These are phyloP conservation scores for Paelopatides confundens DNA, from an alignment of 53 echinoderm and acorn worm genomes.

Conservation along the genomic window DNA sequence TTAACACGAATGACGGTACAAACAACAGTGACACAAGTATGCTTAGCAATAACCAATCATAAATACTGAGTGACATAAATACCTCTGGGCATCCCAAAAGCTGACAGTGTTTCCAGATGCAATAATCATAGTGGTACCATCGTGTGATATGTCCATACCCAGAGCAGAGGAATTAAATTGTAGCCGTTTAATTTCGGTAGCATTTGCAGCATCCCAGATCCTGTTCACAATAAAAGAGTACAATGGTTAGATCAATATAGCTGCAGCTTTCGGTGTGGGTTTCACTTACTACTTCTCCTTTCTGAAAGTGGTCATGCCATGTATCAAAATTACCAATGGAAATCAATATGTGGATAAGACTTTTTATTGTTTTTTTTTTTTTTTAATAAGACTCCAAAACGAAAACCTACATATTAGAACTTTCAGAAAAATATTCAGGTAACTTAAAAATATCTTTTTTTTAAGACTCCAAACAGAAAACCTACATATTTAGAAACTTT, in stretches of 20 bases:
- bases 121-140: constrained; percentile 75
- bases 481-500: too few relatives aligned
- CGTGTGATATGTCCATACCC: constrained; percentile 76
- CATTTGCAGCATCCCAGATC: constrained; percentile 79
- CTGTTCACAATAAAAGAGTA: constrained; percentile 33
- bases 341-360: neutral
- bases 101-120: constrained; percentile 81
- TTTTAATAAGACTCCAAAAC: too few relatives aligned
- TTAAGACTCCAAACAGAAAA: too few relatives aligned
- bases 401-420: too few relatives aligned
- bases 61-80: too few relatives aligned
- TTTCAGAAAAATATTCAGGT: too few relatives aligned
- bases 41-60: too few relatives aligned
- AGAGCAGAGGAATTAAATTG: constrained; percentile 60
- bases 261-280: neutral
- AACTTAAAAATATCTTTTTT: too few relatives aligned
- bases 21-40: too few relatives aligned
- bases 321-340: too few relatives aligned
- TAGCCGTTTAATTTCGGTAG: constrained; percentile 77
- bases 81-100: constrained; percentile 88
- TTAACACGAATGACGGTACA: too few relatives aligned
- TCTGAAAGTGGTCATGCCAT: neutral
- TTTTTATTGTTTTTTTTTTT: too few relatives aligned
- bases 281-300: neutral
- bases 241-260: neutral